Conservation (phyloP, 2,888 invertebrate species). For the Noctua pronuba region DNA sequence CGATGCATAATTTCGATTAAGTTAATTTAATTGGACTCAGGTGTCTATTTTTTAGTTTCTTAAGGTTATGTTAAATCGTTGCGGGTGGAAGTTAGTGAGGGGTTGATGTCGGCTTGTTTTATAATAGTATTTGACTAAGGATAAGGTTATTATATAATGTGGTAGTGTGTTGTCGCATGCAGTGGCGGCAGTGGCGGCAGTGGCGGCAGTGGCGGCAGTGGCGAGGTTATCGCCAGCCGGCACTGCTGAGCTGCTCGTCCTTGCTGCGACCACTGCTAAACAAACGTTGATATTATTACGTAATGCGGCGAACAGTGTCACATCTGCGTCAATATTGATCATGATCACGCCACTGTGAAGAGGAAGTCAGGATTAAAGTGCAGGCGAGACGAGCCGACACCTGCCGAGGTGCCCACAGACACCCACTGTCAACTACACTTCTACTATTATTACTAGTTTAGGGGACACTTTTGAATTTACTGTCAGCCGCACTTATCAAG, state of each 20-base stretch:
- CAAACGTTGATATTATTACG: slow-evolving; percentile 84
- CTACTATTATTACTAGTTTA: slow-evolving; percentile 23
- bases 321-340: slow-evolving; percentile 88
- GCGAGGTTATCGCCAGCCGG: slow-evolving; percentile 72
- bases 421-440: slow-evolving; percentile 9
- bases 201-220: slow-evolving; percentile 60
- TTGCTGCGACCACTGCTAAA: slow-evolving; percentile 75
- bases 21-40: slow-evolving; percentile 32
- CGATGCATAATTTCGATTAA: slow-evolving; percentile 29
- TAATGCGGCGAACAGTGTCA: slow-evolving; percentile 80
- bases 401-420: slow-evolving; percentile 73
- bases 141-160: slow-evolving; percentile 60
- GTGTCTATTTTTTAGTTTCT: slow-evolving; percentile 31
- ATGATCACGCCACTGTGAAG: slow-evolving; percentile 83
- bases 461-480: slow-evolving; percentile 10
- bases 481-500: slow-evolving; percentile 14
- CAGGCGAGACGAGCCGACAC: slow-evolving; percentile 76
- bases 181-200: slow-evolving; percentile 61
- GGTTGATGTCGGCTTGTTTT: neutral
- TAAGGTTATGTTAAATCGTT: slow-evolving; percentile 53
- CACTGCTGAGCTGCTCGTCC: slow-evolving; percentile 74
- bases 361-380: slow-evolving; percentile 77
- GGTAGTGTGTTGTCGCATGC: slow-evolving; percentile 57
- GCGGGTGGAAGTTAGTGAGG: slow-evolving; percentile 5
- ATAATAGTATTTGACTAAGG: slow-evolving; percentile 8